phyloP scores from a whole-genome alignment of 2,888 invertebrate species.

The Caenorhabditis wallacei region DNA sequence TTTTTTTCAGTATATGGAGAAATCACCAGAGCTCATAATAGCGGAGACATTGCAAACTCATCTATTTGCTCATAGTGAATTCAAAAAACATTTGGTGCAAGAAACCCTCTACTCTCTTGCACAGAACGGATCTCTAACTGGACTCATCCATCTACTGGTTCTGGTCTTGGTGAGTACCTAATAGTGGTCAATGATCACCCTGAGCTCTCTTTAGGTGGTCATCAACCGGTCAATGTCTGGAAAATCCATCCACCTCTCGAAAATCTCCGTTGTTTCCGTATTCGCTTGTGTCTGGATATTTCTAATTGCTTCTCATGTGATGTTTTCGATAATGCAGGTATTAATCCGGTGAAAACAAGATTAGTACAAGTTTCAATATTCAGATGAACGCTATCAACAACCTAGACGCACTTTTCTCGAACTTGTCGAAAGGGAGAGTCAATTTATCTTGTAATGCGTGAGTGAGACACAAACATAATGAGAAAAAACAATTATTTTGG shows the following conservation, averaged over 20 bases:
- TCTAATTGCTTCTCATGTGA: slow-evolving; percentile 79
- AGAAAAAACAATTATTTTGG: too few relatives aligned
- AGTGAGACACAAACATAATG: too few relatives aligned
- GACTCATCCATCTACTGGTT: slow-evolving; percentile 81
- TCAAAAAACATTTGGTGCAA: slow-evolving; percentile 80
- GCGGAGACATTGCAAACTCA: slow-evolving; percentile 82
- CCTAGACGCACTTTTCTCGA: slow-evolving; percentile 70
- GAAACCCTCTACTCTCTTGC: slow-evolving; percentile 82
- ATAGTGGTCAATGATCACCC: not conserved
- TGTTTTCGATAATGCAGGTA: slow-evolving; percentile 81
- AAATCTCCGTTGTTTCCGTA: slow-evolving; percentile 76
- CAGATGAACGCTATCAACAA: slow-evolving; percentile 73
- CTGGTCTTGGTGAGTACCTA: slow-evolving; percentile 75
- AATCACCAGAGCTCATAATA: slow-evolving; percentile 73
- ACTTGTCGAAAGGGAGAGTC: slow-evolving; percentile 63
- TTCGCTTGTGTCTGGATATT: slow-evolving; percentile 81
- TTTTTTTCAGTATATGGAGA: slow-evolving; percentile 69
- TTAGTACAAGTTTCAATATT: not conserved
- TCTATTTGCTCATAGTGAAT: slow-evolving; percentile 79
- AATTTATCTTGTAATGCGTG: slow-evolving; percentile 66
- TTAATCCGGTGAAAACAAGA: slow-evolving; percentile 5
- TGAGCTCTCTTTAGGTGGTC: slow-evolving; percentile 68
- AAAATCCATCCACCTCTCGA: slow-evolving; percentile 79
- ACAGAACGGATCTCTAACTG: slow-evolving; percentile 80
- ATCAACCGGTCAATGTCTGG: slow-evolving; percentile 82